These are phyloP conservation scores for Mizuhopecten yessoensis DNA, from an alignment of 1,140 invertebrate species.

Conservation along the genomic window DNA sequence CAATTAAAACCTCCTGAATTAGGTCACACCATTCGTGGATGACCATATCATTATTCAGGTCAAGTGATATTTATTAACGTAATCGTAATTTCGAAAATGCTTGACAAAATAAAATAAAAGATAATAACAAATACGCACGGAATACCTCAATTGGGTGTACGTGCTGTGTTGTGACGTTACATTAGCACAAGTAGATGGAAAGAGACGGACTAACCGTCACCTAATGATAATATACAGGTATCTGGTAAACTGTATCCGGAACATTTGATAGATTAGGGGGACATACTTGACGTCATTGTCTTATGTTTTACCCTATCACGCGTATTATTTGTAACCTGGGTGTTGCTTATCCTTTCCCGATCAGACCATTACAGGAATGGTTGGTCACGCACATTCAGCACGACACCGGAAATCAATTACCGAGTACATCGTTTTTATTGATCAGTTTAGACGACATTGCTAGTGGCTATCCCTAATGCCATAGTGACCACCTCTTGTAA, in stretches of 20 bases:
- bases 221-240: no score
- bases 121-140: no score
- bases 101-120: no score
- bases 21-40: no score
- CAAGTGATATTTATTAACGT: neutral
- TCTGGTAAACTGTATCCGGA: no score
- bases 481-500: neutral
- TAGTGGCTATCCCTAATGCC: neutral
- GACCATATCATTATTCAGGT: no score
- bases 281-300: neutral
- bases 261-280: neutral
- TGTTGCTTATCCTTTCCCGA: neutral
- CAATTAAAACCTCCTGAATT: neutral
- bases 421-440: neutral
- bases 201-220: neutral
- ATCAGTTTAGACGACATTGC: neutral
- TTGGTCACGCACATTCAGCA: neutral
- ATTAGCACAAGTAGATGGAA: no score
- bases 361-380: neutral
- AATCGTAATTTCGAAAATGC: no score
- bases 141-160: no score
- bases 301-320: neutral
- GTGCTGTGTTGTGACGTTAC: no score
- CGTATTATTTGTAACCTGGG: neutral
- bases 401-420: neutral